These are phyloP conservation scores for Polymixis flavicincta DNA, from an alignment of 2,888 invertebrate genomes.

Conservation along the genomic window DNA sequence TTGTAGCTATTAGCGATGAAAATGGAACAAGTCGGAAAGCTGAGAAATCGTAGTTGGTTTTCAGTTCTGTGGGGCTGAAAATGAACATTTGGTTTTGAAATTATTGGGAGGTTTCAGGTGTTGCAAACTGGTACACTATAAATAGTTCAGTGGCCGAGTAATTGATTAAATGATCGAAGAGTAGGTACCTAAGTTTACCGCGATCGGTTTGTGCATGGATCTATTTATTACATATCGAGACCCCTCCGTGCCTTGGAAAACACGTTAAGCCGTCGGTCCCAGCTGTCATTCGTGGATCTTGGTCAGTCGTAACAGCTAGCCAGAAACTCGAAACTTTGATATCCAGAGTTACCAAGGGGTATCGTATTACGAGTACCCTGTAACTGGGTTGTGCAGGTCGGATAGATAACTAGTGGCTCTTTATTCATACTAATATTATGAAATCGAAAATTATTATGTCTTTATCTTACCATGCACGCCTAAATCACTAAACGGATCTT, in stretches of 20 bases:
- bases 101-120: background rate
- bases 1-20: constrained; percentile 50
- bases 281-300: background rate
- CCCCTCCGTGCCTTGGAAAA: background rate
- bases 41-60: constrained; percentile 45
- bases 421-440: no score
- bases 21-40: constrained; percentile 28
- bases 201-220: background rate
- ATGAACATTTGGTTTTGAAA: constrained; percentile 13
- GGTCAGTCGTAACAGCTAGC: no score
- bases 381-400: background rate
- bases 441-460: no score
- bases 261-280: background rate
- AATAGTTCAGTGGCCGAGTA: no score
- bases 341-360: background rate
- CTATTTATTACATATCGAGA: background rate
- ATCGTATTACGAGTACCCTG: background rate
- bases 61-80: constrained; percentile 6
- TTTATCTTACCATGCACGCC: no score
- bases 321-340: background rate
- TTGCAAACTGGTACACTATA: background rate
- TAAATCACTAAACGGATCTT: no score
- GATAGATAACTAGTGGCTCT: no score
- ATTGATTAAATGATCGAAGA: background rate
- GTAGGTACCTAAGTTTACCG: background rate